Percentiles rank a stretch among this genome's conserved stretches.
phyloP scores from a whole-genome alignment of 2,888 invertebrate genomes.

The Scaptodrosophila latifasciaeformis region DNA sequence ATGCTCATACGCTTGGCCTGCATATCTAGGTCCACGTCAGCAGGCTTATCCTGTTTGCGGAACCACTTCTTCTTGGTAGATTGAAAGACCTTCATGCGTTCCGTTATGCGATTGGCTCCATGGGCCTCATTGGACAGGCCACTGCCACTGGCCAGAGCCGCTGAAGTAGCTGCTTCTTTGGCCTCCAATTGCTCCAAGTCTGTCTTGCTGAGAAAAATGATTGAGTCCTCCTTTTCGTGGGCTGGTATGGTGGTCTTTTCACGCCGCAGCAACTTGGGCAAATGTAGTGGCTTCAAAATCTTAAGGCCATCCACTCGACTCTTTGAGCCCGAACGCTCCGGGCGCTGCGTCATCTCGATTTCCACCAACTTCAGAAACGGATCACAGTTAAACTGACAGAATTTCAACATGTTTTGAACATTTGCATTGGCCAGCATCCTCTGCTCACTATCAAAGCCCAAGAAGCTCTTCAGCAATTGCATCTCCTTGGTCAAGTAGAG shows the following conservation, averaged over 20 bases:
- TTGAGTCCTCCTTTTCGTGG: conserved; percentile 80
- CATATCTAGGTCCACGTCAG: conserved; percentile 77
- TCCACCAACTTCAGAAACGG: conserved; percentile 73
- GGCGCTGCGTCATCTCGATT: conserved; percentile 70
- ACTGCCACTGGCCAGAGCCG: conserved; percentile 51
- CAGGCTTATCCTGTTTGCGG: conserved; percentile 73
- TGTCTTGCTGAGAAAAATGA: conserved; percentile 81
- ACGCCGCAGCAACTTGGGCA: conserved; percentile 72
- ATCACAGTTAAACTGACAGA: conserved; percentile 75
- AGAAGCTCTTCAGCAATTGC: conserved; percentile 69
- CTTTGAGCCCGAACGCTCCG: conserved; percentile 76
- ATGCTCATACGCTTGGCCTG: conserved; percentile 82
- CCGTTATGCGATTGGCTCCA: conserved; percentile 70
- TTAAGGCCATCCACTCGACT: conserved; percentile 77
- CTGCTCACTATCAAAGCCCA: conserved; percentile 74
- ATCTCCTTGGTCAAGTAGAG: conserved; percentile 75
- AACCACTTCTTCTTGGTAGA: conserved; percentile 82
- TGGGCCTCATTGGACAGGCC: conserved; percentile 11
- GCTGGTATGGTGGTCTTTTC: conserved; percentile 74
- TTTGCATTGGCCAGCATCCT: conserved; percentile 74
- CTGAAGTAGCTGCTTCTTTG: conserved; percentile 47
- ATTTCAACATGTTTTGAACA: conserved; percentile 74
- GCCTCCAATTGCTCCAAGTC: conserved; percentile 80
- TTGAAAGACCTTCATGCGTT: conserved; percentile 75
- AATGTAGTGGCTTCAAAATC: conserved; percentile 76